phyloP scores from a whole-genome alignment of 2,797 vertebrate genomes.

The Myiotriccus ornatus region DNA sequence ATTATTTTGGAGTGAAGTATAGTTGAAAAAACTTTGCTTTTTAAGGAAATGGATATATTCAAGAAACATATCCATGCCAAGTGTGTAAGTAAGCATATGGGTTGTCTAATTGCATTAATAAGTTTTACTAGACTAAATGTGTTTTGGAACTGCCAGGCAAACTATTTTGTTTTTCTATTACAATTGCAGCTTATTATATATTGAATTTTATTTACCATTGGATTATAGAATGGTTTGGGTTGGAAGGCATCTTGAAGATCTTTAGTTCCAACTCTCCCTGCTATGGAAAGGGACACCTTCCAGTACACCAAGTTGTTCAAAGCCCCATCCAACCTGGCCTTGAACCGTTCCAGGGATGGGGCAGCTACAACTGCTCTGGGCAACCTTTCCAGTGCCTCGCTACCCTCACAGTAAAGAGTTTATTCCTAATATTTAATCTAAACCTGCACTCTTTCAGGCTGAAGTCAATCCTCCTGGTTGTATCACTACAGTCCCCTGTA shows the following conservation, averaged over 20 bases:
- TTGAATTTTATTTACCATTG: background rate
- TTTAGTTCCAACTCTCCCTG: background rate
- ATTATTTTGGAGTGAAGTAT: background rate
- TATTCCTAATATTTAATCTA: background rate
- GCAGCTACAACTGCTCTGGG: background rate
- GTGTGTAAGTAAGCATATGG: background rate
- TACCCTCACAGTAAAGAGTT: background rate
- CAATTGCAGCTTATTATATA: background rate
- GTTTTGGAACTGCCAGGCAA: background rate
- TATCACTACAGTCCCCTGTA: background rate
- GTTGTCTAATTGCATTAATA: background rate
- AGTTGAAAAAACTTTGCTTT: background rate
- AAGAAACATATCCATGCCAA: background rate
- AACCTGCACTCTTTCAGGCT: background rate
- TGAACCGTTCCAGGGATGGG: background rate
- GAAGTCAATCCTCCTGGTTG: background rate
- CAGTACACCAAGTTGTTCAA: too few relatives aligned
- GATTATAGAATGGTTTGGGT: background rate
- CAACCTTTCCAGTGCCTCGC: background rate
- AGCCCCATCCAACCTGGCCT: accelerated
- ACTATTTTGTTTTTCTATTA: background rate
- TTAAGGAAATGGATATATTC: background rate
- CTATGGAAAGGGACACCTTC: background rate
- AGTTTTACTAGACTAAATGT: background rate
- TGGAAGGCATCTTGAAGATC: background rate